Evolutionary conservation across 2,888 invertebrate species (phyloP), one percentile per base, ranked within the genome.

Genomic region (Tanytarsus gracilentus): DNA sequence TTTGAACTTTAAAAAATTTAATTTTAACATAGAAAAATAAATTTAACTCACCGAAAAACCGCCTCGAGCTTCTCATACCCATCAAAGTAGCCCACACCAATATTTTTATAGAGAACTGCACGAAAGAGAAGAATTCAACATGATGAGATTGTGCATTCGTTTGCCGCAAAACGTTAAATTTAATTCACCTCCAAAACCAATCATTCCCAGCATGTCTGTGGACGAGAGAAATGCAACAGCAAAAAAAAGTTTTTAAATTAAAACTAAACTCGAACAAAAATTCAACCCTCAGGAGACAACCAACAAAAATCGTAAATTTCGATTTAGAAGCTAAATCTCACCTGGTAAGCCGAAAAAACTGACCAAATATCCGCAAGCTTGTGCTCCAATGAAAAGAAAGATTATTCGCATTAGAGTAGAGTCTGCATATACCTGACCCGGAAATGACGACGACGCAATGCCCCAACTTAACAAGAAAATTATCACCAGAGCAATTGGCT

Each of bases 151-250:
- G 9, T 33, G n/a, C n/a, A n/a, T n/a, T n/a, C n/a, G n/a, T 33
- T 11, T 23, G 44, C 44, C 18, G 27, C 27, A 48, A 58, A 29
- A n/a, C 27, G 49, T 25, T 49, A 44, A 44, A 21, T 21, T 40
- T 21, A 40, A 14, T 23, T 58, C 25, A 58, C 58, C 83, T 82
- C 56, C 79, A 78, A 49, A 82, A 70, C 1, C 58, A 30, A 83
- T 69, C 82, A 83, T 82, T 11, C 83, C 83, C 61, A 83, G 72
- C 68, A 82, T 76, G 5, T 82, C 81, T 1, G 82, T 36, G n/a
- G n/a, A 5, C 14, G 36, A 36, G 8, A 36, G 36, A 36, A 36
- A 3, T 14, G 78, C 4, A 78, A 23, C 62, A 65, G 65, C 21
- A 67, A 53, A 23, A 66, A 62, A 3, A 59, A 62, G 2, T 65